Percentiles rank a stretch among this genome's conserved stretches.
These are phyloP conservation scores for Chiloscyllium plagiosum DNA, from an alignment of 2,113 vertebrate species.

Conservation along the genomic window DNA sequence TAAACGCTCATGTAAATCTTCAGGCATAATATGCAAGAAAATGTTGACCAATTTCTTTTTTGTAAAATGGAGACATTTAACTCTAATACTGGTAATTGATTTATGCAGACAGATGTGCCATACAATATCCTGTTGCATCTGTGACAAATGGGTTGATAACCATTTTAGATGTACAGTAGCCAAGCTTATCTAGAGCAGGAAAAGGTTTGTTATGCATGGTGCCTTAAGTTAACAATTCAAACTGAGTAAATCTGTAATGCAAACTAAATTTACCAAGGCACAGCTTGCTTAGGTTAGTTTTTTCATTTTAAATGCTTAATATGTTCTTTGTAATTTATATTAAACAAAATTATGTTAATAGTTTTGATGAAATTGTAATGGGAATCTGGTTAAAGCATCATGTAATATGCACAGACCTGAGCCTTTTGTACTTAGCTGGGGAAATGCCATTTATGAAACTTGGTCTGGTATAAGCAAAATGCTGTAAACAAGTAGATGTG, in stretches of 20 bases:
- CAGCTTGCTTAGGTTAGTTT: neutral
- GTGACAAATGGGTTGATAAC: constrained; percentile 15
- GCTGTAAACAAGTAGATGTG: constrained; percentile 23
- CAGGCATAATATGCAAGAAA: neutral
- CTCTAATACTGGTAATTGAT: neutral
- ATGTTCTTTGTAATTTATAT: neutral
- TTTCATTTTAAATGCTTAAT: neutral
- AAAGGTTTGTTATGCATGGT: constrained; percentile 34
- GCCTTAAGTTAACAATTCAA: constrained; percentile 4
- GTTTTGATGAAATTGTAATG: neutral
- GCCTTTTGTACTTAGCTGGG: neutral
- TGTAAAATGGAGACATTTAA: neutral
- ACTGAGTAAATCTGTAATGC: neutral
- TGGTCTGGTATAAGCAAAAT: neutral
- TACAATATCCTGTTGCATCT: neutral
- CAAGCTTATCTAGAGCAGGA: neutral
- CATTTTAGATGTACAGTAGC: neutral
- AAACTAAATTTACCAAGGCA: neutral
- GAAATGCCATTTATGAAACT: constrained; percentile 7
- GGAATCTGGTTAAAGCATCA: neutral
- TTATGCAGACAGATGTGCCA: constrained; percentile 20
- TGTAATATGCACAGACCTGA: neutral
- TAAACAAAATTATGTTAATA: neutral
- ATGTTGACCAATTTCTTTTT: neutral
- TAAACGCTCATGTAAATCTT: neutral